Base-by-base conservation (phyloP, 2,888 invertebrate genomes). In the Eledona agricola region DNA sequence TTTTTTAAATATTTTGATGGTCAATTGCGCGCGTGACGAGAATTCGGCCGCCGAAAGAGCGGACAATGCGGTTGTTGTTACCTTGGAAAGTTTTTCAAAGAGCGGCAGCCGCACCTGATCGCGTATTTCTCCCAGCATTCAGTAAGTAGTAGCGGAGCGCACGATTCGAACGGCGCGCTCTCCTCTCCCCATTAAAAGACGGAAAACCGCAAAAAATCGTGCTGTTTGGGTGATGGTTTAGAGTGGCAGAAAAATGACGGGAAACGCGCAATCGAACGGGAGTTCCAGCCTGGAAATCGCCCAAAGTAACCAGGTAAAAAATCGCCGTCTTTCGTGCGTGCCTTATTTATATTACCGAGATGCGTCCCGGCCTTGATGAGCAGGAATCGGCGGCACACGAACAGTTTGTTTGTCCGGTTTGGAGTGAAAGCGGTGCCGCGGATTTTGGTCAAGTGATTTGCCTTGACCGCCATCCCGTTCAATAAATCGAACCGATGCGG, bases 271-370 rank as follows among this genome's bases (percentile, higher is more conserved):
- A 63, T 74, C 78, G 37, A 82, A 78, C 69, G 79, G 81, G 58
- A 80, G 78, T 65, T 79, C 81, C 28, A 80, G 78, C 50, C 73
- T 83, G 79, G 78, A 79, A 70, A 77, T 78, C 52, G 78, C 75
- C 37, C 77, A 78, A 42, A 79, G 77, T 60, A 76, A 76, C 65
- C 78, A 79, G 77, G 78, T 78, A 70, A 20, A 19, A 19, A 26
- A n/a, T 26, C 10, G 26, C 10, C 7, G 4, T 26, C 7, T 26
- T 26, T 26, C 10, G 1, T 28, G 9, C 2, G n/a, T 28, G 9
- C 2, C 10, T 2, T 28, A 28, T 28, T 9, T 9, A 4, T 1
- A 28, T n/a, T n/a, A n/a, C n/a, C 31, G 12, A 23, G 26, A 9
- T 31, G n/a, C 13, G 46, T 28, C 46, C 46, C 35, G 34, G 46